Base-by-base conservation (phyloP, 1,140 invertebrate genomes). In the Epicauta chinensis region DNA sequence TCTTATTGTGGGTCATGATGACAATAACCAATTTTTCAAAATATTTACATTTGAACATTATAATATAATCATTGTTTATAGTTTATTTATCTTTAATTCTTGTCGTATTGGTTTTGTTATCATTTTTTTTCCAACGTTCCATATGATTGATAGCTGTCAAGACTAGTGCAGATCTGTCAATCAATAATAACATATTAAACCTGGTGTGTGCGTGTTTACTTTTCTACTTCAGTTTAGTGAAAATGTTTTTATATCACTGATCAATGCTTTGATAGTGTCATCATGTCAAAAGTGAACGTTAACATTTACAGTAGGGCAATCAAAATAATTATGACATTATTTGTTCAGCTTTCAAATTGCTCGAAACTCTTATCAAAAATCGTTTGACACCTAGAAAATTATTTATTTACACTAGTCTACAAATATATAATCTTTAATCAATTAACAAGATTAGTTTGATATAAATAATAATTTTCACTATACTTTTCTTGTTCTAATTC, bases 131-230 rank as follows among this genome's bases (percentile, higher is more conserved):
- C 29, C 45, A 38, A 38, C 30, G 32, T 47, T 50, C 39, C 9
- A 7, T 39, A 50, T 51, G 48, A 51, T 51, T 51, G 48, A 51
- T 51, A 31, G 48, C 38, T 51, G 39, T 51, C 48, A n/a, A 41
- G 37, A 16, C 16, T 40, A 41, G 38, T 51, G 39, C 39, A 40
- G 39, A 51, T 51, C 48, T 51, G 48, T 51, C 48, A 51, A 41
- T 51, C 48, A 51, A 15, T 40, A 51, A 51, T 42, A 51, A 51
- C 39, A 42, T 51, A 41, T 51, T 51, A 41, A 31, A 51, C 39
- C 23, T 39, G 45, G 45, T 47, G 36, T 47, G 23, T 23, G 23
- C 23, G 38, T 47, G 45, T 47, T 47, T 47, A 37, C 45, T 47
- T 37, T 47, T 34, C 45, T 47, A 47, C 45, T 47, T 47, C 45